Conservation (phyloP, 2,113 vertebrate species). For the Numenius arquata region DNA sequence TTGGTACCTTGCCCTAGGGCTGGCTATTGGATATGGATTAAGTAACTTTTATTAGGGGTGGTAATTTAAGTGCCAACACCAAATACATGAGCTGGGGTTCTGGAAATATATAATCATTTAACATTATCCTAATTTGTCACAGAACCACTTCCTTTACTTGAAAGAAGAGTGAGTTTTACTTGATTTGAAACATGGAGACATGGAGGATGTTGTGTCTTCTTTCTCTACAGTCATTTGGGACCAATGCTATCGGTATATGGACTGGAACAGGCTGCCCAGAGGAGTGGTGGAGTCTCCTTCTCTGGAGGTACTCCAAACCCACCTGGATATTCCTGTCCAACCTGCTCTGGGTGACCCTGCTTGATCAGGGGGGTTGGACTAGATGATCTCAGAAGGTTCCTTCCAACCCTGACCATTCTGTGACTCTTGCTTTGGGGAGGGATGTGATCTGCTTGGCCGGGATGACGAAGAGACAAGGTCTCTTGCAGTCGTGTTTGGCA, state of each 20-base stretch:
- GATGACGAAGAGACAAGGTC: background rate
- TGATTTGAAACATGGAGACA: accelerated
- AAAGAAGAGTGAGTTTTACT: background rate
- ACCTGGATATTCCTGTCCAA: background rate
- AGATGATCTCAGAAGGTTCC: background rate
- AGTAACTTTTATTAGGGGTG: background rate
- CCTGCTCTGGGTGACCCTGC: background rate
- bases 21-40: background rate
- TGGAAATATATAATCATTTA: no score
- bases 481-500: background rate
- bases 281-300: background rate
- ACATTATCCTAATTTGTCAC: background rate
- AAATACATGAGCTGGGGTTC: background rate
- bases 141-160: background rate
- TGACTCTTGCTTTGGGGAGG: background rate
- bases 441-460: background rate
- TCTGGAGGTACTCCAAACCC: background rate
- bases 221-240: background rate
- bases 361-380: background rate
- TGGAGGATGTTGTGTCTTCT: background rate
- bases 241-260: background rate
- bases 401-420: background rate
- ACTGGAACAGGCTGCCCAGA: background rate
- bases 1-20: background rate
- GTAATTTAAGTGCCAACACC: background rate